Base-by-base conservation (phyloP, 2,888 invertebrate species). In the Julus scandinavius region DNA sequence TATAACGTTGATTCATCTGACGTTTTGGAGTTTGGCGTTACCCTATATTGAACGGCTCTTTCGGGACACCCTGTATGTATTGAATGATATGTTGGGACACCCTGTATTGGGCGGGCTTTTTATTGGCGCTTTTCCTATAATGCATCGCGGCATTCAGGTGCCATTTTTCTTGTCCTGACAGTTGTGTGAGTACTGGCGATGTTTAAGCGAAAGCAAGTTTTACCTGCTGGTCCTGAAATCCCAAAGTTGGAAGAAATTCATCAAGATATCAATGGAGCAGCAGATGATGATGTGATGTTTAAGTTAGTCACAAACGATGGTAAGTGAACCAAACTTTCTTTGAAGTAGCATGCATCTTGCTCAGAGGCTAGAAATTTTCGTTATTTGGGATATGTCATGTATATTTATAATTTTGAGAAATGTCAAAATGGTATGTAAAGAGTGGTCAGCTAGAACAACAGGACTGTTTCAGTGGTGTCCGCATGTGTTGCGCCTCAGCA, bases 221-320 rank as follows among this genome's bases (percentile, higher is more conserved):
- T 88, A 20, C 88, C 88, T 20, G 88, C 88, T 83, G 29, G 83
- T 54, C 88, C 88, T n/a, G 63, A 88, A 38, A 83, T 84, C 45
- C 88, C 88, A 38, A 80, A 50, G 15, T 50, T 87, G 17, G 88
- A 88, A 87, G 84, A 87, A 29, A 88, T 88, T 41, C 49, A 54
- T 41, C 6, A 87, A 20, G 88, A 88, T 45, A 72, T 88, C n/a
- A 15, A 2, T n/a, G 54, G 50, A 40, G 72, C 88, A 17, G 41
- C 87, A 2, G 63, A 87, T 40, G 38, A 84, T 6, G 88, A 88
- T 54, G 83, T 87, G 7, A 38, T 88, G 20, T 88, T 88, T 45
- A 87, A 29, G 9, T 84, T 40, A 20, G 40, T 45, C 1, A 45
- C 86, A 41, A 86, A 38, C 50, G 87, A 54, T 38, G 87, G 54